Evolutionary conservation across 2,113 vertebrate species (phyloP), one percentile per base, ranked within the genome.

Genomic region (Thamnaconus septentrionalis): DNA sequence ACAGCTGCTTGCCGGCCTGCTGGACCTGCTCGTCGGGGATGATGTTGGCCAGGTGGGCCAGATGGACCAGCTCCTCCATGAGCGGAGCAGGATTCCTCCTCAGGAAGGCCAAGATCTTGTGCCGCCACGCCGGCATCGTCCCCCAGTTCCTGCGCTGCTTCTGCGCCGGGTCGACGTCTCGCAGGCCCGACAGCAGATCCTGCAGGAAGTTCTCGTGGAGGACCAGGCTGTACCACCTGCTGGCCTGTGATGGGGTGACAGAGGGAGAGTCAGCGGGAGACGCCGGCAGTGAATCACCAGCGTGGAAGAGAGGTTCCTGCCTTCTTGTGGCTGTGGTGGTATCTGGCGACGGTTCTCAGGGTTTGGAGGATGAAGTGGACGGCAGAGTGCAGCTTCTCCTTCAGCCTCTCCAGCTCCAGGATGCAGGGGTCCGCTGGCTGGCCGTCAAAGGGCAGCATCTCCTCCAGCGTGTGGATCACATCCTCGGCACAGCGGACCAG

Each of bases 201-300:
- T 91, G 90, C 9, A 93, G 85, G 62, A 91, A 77, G 77, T 83
- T 78, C 67, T 91, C 85, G 31, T 71, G 41, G n/a, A 93, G 85
- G 9, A 91, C 85, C 10, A 53, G 52, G 6, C 50, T 6, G 76
- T 91, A 90, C 92, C 92, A 93, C 53, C 49, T 31, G 56, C 48
- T 66, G 41, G 81, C 70, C 92, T 93, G 61, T 0, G 43, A 41
- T 1, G 7, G 10, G 18, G 18, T 31, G 18, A 31, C 9, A 40
- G 7, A 39, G 67, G 5, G 3, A 4, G 0, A 56, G 48, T 50
- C 3, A 39, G 40, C 7, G 7, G 10, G 8, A 39, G 40, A 41
- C 39, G 39, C 41, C 3, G 6, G 4, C 7, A 6, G 7, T 7
- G 3, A 4, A 3, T 53, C 6, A 4, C 18, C 5, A 39, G 4